Base-by-base conservation (phyloP, 2,888 invertebrate species). In the Calliphora vomitoria region DNA sequence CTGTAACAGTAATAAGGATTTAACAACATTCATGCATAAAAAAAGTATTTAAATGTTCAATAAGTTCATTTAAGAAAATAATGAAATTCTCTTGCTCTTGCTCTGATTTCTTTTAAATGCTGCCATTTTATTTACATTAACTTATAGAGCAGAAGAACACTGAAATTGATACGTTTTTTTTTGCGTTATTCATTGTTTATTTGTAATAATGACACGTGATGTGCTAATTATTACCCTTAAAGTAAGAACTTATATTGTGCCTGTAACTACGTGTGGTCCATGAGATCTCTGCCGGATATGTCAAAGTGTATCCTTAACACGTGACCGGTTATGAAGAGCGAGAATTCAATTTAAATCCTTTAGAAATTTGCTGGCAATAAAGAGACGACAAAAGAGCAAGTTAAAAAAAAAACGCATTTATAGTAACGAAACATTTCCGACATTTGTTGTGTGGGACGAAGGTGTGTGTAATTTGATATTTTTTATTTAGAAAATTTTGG, bases 271-370 rank as follows among this genome's bases (percentile, higher is more conserved):
- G 89, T 88, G 89, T 89, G 89, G 87, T 89, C 88, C 89, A 86
- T 53, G 76, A 81, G 66, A 79, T 83, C 83, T 76, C 35, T 75
- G 68, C 88, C 90, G 90, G 90, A 90, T 87, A 86, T 89, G 90
- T 89, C 89, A 89, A 83, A 83, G 86, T 88, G 85, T 88, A 89
- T 90, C 88, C 88, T 80, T 72, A 78, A 88, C 90, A 90, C 90
- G 90, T 90, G 90, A 86, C 90, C 90, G 82, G 85, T 87, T 89
- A 82, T 83, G 83, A 62, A 81, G n/a, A 20, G 53, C 2, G 38
- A 20, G 18, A 58, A 72, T 83, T 83, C 69, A 85, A 88, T 76
- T 81, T 68, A 83, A 87, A 76, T 87, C 81, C 80, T 83, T 72
- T 58, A 64, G 64, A 81, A 85, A 85, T 53, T 68, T 60, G 8